These are phyloP conservation scores for Aptenodytes patagonicus DNA, from an alignment of 2,113 vertebrate genomes.

Conservation along the genomic window DNA sequence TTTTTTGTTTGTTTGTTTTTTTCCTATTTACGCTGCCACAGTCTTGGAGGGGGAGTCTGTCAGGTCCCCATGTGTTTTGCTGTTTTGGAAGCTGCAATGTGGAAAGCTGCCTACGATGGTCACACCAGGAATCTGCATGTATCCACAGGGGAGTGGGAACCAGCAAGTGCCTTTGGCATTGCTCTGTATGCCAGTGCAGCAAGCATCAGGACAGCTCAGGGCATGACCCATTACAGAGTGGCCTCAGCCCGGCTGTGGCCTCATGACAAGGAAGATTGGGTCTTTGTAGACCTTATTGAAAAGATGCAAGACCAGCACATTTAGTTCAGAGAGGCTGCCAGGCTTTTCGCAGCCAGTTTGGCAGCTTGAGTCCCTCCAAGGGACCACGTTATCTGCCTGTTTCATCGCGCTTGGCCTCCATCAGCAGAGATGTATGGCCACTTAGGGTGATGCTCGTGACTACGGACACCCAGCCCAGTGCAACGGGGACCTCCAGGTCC, in stretches of 20 bases:
- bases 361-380: background rate
- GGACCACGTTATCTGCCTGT: fast-evolving
- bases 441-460: background rate
- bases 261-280: fast-evolving
- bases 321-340: background rate
- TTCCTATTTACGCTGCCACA: background rate
- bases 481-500: background rate
- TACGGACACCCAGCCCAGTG: background rate
- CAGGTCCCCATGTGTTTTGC: background rate
- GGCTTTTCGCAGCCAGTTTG: background rate
- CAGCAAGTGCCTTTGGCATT: background rate
- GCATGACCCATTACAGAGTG: background rate
- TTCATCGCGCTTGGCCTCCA: background rate
- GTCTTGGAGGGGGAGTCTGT: background rate
- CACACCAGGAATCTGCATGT: background rate
- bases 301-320: background rate
- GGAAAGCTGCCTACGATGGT: background rate
- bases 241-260: background rate
- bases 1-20: background rate
- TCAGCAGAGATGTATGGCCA: fast-evolving
- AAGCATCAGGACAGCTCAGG: background rate
- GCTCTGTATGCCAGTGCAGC: background rate
- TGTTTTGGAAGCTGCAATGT: background rate
- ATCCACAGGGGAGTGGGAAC: background rate
- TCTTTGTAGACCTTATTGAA: background rate